phyloP scores from a whole-genome alignment of 2,113 vertebrate species.

The Megaptera novaeangliae region DNA sequence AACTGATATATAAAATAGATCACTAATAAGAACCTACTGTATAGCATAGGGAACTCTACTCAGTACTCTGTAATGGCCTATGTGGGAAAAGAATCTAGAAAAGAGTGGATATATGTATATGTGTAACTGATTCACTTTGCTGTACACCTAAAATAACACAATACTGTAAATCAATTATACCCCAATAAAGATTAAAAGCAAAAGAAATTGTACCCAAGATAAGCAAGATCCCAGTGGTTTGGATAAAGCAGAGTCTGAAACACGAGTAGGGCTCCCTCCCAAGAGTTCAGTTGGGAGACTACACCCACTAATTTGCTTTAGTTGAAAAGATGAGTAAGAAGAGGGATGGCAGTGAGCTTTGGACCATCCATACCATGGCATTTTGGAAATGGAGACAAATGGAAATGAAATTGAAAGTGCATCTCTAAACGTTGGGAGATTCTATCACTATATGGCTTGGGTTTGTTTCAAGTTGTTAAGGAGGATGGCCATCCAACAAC shows the following conservation, averaged over 20 bases:
- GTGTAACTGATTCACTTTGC: too few relatives aligned
- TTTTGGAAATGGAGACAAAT: constrained; percentile 8
- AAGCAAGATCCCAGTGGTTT: not conserved
- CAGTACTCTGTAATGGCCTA: too few relatives aligned
- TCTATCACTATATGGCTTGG: not conserved
- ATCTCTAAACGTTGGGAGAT: not conserved
- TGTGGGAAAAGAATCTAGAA: too few relatives aligned
- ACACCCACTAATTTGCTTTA: not conserved
- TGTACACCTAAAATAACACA: too few relatives aligned
- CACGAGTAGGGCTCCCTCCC: not conserved
- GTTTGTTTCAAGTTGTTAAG: not conserved
- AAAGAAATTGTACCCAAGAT: not conserved
- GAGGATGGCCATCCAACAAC: not conserved
- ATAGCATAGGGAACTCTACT: too few relatives aligned
- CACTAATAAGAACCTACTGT: too few relatives aligned
- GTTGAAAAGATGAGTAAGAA: not conserved
- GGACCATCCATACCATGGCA: not conserved
- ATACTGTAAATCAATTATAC: too few relatives aligned
- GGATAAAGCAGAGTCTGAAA: not conserved
- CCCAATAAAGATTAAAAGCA: too few relatives aligned
- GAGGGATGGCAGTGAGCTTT: not conserved
- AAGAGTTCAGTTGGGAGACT: not conserved
- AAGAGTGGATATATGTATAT: too few relatives aligned
- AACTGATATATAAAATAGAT: too few relatives aligned
- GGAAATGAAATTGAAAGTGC: not conserved